Conservation (phyloP, 2,797 vertebrate genomes). For the Brachyrhaphis roseni region DNA sequence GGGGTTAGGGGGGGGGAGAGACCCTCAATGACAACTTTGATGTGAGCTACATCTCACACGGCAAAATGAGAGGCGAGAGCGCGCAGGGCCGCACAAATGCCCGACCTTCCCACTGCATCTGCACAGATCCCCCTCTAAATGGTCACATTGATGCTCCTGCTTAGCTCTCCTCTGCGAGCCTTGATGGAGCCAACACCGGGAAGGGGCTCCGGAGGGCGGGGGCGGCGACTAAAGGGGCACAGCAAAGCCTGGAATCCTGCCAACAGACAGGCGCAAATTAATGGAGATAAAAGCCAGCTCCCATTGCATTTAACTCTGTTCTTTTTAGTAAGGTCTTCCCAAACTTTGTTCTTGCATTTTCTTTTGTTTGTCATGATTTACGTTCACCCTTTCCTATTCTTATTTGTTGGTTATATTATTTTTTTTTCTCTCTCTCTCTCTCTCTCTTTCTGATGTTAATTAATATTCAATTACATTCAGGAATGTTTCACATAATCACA, state of each 20-base stretch:
- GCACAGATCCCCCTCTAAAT: conserved; percentile 75
- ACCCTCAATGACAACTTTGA: conserved; percentile 79
- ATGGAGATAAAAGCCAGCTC: conserved; percentile 74
- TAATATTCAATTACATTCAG: conserved; percentile 41
- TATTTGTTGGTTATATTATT: conserved; percentile 23
- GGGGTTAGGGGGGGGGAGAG: accelerated
- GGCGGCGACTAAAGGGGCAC: conserved; percentile 23
- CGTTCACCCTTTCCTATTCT: conserved; percentile 17
- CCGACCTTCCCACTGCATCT: conserved; percentile 77
- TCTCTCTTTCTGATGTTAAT: conserved; percentile 20
- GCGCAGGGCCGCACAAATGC: conserved; percentile 67
- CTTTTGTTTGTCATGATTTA: conserved; percentile 5
- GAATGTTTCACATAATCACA: conserved; percentile 44
- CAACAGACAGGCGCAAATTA: conserved; percentile 77
- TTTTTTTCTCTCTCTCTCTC: conserved; percentile 14
- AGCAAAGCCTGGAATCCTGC: conserved; percentile 68
- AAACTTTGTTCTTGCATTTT: conserved; percentile 24
- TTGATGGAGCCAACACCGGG: conserved; percentile 74
- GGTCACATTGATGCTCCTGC: conserved; percentile 78
- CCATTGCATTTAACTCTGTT: conserved; percentile 68
- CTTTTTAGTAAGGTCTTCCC: conserved; percentile 50
- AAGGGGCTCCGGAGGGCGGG: conserved; percentile 15
- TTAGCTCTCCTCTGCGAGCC: conserved; percentile 69
- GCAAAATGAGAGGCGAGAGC: conserved; percentile 68
- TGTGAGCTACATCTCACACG: conserved; percentile 70